These are phyloP conservation scores for Gisinianus flammeolus DNA, from an alignment of 2,888 invertebrate genomes.

Conservation along the genomic window DNA sequence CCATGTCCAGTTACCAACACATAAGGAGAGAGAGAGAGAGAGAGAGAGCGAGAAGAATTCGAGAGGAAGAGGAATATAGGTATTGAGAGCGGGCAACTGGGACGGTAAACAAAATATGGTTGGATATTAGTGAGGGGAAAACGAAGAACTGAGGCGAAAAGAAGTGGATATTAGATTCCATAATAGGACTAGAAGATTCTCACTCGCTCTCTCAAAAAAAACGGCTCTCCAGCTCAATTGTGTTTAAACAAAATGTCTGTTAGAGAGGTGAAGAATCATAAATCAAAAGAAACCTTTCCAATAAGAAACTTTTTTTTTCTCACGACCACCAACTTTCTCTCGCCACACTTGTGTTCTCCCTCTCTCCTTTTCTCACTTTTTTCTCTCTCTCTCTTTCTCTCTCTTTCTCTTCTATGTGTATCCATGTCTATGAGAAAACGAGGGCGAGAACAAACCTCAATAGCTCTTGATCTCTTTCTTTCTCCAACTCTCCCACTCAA, in stretches of 20 bases:
- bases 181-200: no score
- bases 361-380: neutral
- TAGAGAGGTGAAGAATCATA: conserved; percentile 34
- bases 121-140: no score
- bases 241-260: conserved; percentile 32
- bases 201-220: no score
- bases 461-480: neutral
- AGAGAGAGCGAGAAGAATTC: no score
- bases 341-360: neutral
- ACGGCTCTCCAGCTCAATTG: neutral
- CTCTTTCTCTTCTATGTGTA: neutral
- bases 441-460: neutral
- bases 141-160: no score
- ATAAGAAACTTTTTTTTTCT: neutral
- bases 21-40: no score
- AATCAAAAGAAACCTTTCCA: conserved; percentile 31
- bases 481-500: neutral
- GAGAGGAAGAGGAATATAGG: no score
- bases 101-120: no score
- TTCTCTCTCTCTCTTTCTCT: neutral
- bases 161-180: no score
- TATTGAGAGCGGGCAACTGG: no score
- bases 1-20: no score
- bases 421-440: neutral
- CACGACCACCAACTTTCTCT: conserved; percentile 12